phyloP scores from a whole-genome alignment of 2,797 vertebrate genomes.

The Triplophysa bombifrons region DNA sequence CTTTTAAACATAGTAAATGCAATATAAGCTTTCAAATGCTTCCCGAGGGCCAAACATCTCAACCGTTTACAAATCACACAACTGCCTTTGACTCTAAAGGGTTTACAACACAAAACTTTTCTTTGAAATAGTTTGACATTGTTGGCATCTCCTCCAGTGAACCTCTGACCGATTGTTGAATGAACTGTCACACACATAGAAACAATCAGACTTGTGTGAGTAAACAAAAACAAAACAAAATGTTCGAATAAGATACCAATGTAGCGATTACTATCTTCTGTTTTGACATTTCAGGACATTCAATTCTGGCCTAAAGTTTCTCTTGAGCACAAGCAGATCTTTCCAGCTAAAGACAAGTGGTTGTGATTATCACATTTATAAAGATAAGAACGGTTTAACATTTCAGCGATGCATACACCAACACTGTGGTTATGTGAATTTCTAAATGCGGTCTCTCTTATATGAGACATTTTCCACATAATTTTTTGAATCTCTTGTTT shows the following conservation, averaged over 20 bases:
- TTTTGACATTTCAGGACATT: constrained; percentile 27
- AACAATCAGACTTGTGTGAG: background rate
- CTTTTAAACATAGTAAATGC: background rate
- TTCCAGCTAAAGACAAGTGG: background rate
- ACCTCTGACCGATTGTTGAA: background rate
- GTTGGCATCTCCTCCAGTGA: background rate
- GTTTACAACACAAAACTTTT: background rate
- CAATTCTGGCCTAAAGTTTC: background rate
- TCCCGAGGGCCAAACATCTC: no score
- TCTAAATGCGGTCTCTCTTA: constrained; percentile 8
- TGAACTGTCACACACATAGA: background rate
- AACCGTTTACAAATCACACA: background rate
- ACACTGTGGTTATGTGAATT: background rate
- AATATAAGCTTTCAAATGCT: no score
- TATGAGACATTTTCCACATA: background rate
- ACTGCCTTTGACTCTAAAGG: background rate
- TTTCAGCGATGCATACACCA: background rate
- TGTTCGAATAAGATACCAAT: background rate
- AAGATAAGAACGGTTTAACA: constrained; percentile 23
- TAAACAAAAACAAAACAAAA: background rate
- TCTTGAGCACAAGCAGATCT: constrained; percentile 17
- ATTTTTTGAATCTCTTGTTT: background rate
- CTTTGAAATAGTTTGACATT: background rate
- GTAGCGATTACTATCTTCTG: background rate
- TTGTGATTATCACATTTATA: constrained; percentile 2